Evolutionary conservation across 1,140 invertebrate genomes (phyloP), one percentile per base, ranked within the genome.

Genomic region (Lepidurus apus): DNA sequence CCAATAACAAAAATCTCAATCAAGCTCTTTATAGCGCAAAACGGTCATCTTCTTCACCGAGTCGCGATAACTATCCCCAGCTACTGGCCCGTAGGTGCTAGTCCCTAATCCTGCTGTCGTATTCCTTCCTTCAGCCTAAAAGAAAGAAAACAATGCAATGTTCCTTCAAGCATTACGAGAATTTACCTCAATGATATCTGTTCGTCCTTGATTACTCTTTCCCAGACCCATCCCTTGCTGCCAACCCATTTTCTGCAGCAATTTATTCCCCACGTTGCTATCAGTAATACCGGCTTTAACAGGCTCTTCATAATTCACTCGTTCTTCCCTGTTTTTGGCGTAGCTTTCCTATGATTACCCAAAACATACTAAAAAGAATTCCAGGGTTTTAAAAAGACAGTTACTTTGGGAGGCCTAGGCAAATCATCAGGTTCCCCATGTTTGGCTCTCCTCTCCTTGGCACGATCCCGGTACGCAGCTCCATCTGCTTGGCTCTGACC

Each of bases 211-310:
- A 84, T 95, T 95, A 44, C 89, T 88, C 84, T 93, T 95, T 6
- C 97, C 98, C 11, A 99, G 86, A 0, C 98, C 98, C 89, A 95
- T 91, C 1, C 97, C 98, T 85, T 96, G 94, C 7, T 91, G 93
- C 97, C 98, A 99, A 0, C 98, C 98, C 97, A 99, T 99, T 86
- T 97, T 98, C 86, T 98, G 96, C 73, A 99, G 85, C 82, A 99
- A 87, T 85, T 94, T 93, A 86, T 92, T 97, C 1, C 96, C 96
- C 81, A 97, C 92, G 85, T 96, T 96, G 80, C 93, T 93, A 0
- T 92, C 91, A 17, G 93, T 92, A 74, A 98, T 95, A 0, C 91
- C 92, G 43, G 88, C 86, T 78, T 89, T 88, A 0, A 90, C 91
- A 5, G 91, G 91, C 81, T 91, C 89, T 81, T 90, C 89, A 78